Evolutionary conservation across 2,113 vertebrate species (phyloP), one percentile per base, ranked within the genome.

Genomic region (Nansenia antarctica): DNA sequence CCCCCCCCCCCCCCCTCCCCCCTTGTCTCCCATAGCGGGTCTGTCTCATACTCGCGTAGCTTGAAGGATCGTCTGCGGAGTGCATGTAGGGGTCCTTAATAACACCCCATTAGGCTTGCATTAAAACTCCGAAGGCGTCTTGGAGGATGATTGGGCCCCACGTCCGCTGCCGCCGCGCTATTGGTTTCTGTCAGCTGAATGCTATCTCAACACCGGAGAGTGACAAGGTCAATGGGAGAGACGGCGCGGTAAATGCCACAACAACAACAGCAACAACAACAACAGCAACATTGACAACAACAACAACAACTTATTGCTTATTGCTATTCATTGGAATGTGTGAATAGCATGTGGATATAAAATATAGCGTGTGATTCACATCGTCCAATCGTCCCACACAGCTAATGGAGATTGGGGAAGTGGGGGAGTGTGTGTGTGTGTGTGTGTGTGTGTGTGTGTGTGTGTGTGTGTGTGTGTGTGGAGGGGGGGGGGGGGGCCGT

Each of bases 281-380:
- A 57, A 39, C 0, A 52, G n/a, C n/a, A n/a, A n/a, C n/a, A n/a
- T n/a, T n/a, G n/a, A 37, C 20, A 30, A 59, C 53, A 12, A 70
- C 79, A 62, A 72, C 73, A 79, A 60, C 53, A 57, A 39, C 0
- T n/a, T n/a, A n/a, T n/a, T n/a, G 55, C 81, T 84, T 79, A 81
- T 90, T 86, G 82, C 72, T 87, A 86, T 87, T 87, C 80, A 78
- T 88, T 81, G 79, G 81, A 86, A 82, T 5, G 42, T 45, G 42
- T 45, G n/a, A 54, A 69, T 52, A 57, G 78, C 80, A 68, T 74
- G 68, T 78, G 77, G 84, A 83, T 61, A 74, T 76, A 69, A 60
- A 85, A 83, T 61, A 74, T 76, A 69, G 59, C 64, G 67, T 72
- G 42, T 1, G 31, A 67, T 11, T 72, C 69, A 62, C 57, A n/a